Evolutionary conservation across 1,140 invertebrate species (phyloP), one percentile per base, ranked within the genome.

Genomic region (Drosophila triauraria): DNA sequence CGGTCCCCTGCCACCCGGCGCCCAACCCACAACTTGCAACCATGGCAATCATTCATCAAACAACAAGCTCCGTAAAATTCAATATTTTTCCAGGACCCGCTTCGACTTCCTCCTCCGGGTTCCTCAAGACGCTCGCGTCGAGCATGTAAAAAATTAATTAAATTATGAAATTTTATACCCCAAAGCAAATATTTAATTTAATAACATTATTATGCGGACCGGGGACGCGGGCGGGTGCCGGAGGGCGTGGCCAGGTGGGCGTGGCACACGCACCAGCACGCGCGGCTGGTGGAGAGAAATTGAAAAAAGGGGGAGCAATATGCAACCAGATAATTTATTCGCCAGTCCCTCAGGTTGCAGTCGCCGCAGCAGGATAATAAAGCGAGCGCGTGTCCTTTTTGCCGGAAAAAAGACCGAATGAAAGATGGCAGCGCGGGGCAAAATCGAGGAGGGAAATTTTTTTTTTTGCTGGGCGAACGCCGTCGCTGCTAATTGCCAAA

Each of bases 81-180:
- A 88, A 87, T 87, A 88, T 87, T 87, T 87, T 83, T 74, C 60
- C 70, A 10, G 53, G 38, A 43, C 47, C 23, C 42, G 32, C 48
- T 65, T 35, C 51, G 60, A 48, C 50, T 46, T 40, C 12, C 7
- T 40, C 12, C 7, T 17, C 32, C 20, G n/a, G 35, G 43, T 51
- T 30, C 54, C 51, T 57, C 57, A 82, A 83, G 75, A 80, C 82
- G 75, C 71, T 70, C 58, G 54, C 54, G 60, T 57, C 58, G 62
- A 82, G 64, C 63, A 78, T 69, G 70, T 61, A 68, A 79, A 86
- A 87, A 87, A 87, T 83, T 86, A 86, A 87, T 87, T 87, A 87
- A 87, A 88, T 87, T 87, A 88, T 87, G 76, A 87, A 87, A 87
- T 83, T 80, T 82, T 87, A 88, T 88, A 87, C 83, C 84, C 84